Evolutionary conservation across 2,888 invertebrate species (phyloP).

Genomic region (Volucella zonaria): DNA sequence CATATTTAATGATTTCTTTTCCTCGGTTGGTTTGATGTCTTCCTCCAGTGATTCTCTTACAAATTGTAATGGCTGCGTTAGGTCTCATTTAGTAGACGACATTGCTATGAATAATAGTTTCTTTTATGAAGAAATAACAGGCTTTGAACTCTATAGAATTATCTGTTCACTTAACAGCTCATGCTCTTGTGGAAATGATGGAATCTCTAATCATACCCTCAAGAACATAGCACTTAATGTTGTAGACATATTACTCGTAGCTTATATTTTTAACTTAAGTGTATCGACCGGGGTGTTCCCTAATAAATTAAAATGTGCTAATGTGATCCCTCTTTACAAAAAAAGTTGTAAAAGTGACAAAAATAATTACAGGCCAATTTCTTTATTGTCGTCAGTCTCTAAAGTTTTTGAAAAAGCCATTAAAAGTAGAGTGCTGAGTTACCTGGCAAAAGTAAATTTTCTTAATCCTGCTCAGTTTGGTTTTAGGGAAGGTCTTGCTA

Average conservation of each 20-base stretch:
- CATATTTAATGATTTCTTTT: slow-evolving; percentile 7
- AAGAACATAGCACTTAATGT: slow-evolving; percentile 11
- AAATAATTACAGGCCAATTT: slow-evolving; percentile 36
- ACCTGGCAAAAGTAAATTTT: slow-evolving; percentile 11
- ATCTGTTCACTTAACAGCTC: slow-evolving; percentile 5
- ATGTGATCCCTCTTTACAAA: slow-evolving; percentile 39
- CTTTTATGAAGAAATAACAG: slow-evolving; percentile 30
- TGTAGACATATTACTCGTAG: slow-evolving; percentile 19
- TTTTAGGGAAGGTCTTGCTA: no score
- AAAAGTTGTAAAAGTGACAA: slow-evolving; percentile 20
- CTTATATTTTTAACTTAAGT: slow-evolving; percentile 30
- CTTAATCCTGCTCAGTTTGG: slow-evolving; percentile 16
- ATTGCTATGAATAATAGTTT: not conserved
- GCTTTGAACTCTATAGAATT: slow-evolving; percentile 21
- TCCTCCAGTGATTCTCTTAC: not conserved
- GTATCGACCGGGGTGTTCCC: slow-evolving; percentile 8
- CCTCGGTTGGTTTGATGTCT: not conserved
- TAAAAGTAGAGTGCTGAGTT: not conserved
- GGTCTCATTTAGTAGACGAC: no score
- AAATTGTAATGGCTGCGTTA: no score
- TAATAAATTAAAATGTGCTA: slow-evolving; percentile 31
- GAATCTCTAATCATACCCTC: not conserved
- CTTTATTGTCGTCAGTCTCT: slow-evolving; percentile 8
- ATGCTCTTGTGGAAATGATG: slow-evolving; percentile 9
- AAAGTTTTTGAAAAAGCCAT: slow-evolving; percentile 17